A percentile compares a stretch with the other conserved stretches of the same genome.
Conservation (phyloP, 2,797 vertebrate species). For the Sitta carolinensis region DNA sequence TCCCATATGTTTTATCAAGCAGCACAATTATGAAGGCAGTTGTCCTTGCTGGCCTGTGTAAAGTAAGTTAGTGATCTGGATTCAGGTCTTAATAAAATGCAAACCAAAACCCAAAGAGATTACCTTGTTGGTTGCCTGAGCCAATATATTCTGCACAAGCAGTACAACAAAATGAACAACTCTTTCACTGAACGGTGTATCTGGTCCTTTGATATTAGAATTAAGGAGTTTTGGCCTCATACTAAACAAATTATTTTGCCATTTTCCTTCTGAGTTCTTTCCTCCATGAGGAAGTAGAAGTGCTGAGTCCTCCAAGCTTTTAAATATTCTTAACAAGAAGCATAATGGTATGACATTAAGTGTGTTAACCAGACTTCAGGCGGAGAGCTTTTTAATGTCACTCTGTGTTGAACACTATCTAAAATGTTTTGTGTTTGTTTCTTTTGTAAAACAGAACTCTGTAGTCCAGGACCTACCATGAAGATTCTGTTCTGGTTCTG, state of each 20-base stretch:
- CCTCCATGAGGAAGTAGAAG: neutral
- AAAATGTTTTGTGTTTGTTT: neutral
- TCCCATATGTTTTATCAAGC: neutral
- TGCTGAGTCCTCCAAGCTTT: neutral
- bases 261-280: neutral
- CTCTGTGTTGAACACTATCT: neutral
- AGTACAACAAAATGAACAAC: neutral
- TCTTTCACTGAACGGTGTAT: neutral
- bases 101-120: neutral
- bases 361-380: neutral
- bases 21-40: neutral
- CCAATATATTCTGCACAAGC: neutral
- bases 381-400: neutral
- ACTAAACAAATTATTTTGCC: neutral
- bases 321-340: neutral
- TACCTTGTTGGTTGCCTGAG: neutral
- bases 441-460: neutral
- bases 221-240: neutral
- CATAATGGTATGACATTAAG: neutral
- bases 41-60: neutral
- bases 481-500: neutral
- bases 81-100: neutral
- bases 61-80: neutral
- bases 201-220: neutral
- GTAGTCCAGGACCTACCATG: neutral